Percentiles rank a stretch among this genome's conserved stretches.
These are phyloP conservation scores for Arothron firmamentum DNA, from an alignment of 2,113 vertebrate species.

Conservation along the genomic window DNA sequence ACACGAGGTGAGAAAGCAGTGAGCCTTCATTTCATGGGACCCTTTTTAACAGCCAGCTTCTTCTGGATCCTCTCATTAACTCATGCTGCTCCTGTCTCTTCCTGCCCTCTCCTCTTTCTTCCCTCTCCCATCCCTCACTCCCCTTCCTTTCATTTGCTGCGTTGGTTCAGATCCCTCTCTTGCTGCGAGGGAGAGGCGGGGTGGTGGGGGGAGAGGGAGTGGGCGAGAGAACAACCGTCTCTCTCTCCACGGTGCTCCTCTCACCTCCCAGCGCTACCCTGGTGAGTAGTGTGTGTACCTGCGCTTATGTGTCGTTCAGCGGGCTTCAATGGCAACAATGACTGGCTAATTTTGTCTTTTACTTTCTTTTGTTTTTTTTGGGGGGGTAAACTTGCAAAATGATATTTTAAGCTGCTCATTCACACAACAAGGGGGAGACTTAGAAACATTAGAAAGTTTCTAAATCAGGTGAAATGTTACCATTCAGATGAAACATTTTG, in stretches of 20 bases:
- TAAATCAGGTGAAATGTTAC: neutral
- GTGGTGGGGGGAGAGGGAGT: constrained; percentile 77
- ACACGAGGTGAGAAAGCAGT: neutral
- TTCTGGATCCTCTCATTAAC: constrained; percentile 74
- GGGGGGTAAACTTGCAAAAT: neutral
- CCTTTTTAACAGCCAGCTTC: constrained; percentile 70
- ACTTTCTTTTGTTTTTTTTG: neutral
- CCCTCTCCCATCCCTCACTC: constrained; percentile 58
- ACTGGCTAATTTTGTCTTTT: constrained; percentile 23
- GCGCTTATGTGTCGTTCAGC: constrained; percentile 64
- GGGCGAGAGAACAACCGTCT: constrained; percentile 78
- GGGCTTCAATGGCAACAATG: constrained; percentile 51
- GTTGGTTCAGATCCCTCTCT: constrained; percentile 80
- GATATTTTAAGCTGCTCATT: neutral
- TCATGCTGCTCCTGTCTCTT: constrained; percentile 72
- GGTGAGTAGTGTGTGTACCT: constrained; percentile 75
- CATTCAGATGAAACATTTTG: no score
- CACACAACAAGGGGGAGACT: neutral
- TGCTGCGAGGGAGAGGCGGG: constrained; percentile 80
- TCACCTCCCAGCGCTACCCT: constrained; percentile 80
- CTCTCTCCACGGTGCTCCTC: constrained; percentile 79
- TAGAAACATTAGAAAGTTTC: neutral
- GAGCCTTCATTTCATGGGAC: constrained; percentile 62
- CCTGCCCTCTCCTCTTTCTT: constrained; percentile 64
- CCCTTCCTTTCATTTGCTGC: constrained; percentile 66